Evolutionary conservation across 2,797 vertebrate species (phyloP), one percentile per base, ranked within the genome.

Genomic region (Lutjanus campechanus): DNA sequence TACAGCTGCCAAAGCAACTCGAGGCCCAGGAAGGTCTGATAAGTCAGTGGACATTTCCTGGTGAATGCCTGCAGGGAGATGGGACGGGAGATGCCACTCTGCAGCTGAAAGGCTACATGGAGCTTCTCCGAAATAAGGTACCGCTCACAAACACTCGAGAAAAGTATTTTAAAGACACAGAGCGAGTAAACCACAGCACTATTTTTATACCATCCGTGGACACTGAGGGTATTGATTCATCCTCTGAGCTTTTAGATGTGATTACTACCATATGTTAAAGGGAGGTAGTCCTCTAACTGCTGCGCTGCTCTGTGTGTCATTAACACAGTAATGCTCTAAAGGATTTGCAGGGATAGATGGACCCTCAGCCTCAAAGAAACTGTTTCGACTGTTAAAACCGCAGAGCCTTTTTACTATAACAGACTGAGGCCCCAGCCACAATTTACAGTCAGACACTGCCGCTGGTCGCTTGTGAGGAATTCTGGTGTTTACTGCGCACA

Each of bases 51-150:
- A 91, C 86, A 50, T 96, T 98, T 81, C 97, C 97, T 67, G 92
- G 93, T 69, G 94, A 93, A 66, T 94, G 94, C 64, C 85, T 89
- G 76, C 88, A 88, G 43, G 83, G 92, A 93, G 93, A 95, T 77
- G 92, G 94, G 91, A 77, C 90, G 59, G 89, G 87, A 77, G 87
- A 96, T 91, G 84, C 91, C 16, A 43, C 85, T 88, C 92, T 95
- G 92, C 93, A 91, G 79, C 92, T 99, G 1, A 96, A 95, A 86
- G 93, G 94, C 64, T 97, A 96, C 85, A 79, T 98, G 90, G 92
- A 95, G 54, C 95, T 97, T 59, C 94, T 99, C 5, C 95, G 90
- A 75, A 94, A 95, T 29, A 97, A 96, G 97, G 98, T 99, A 92
- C 40, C 0, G 41, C 60, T 68, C 15, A 17, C 69, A 60, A 11